phyloP scores from a whole-genome alignment of 2,797 vertebrate species.

The Hyperoplus immaculatus region DNA sequence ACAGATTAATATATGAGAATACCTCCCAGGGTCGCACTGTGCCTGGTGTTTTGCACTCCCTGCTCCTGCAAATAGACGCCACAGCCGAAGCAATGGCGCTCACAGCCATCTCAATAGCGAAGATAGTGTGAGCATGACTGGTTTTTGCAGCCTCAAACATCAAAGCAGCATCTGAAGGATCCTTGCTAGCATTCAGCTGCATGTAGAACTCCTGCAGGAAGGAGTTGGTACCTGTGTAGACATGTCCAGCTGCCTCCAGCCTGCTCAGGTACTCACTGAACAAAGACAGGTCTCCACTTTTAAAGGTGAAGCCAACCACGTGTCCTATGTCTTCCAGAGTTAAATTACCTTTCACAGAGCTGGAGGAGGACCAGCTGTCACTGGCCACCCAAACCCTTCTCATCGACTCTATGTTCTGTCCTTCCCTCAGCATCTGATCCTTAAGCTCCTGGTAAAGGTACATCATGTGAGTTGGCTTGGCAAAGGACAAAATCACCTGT shows the following conservation, averaged over 20 bases:
- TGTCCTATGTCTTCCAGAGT: constrained; percentile 85
- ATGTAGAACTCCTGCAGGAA: constrained; percentile 75
- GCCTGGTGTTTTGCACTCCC: constrained; percentile 81
- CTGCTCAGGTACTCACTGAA: constrained; percentile 85
- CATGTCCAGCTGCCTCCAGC: constrained; percentile 57
- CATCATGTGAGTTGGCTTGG: constrained; percentile 85
- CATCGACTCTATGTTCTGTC: constrained; percentile 69
- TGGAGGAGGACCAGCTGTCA: constrained; percentile 89
- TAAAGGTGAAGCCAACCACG: constrained; percentile 91
- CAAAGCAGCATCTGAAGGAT: background rate
- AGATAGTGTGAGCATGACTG: constrained; percentile 75
- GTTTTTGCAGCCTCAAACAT: constrained; percentile 43
- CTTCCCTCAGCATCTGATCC: constrained; percentile 70
- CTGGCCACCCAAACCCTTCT: constrained; percentile 92
- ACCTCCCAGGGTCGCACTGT: constrained; percentile 90
- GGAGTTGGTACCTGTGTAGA: constrained; percentile 74
- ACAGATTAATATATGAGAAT: constrained; percentile 33
- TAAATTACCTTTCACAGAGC: constrained; percentile 76
- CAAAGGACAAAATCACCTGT: constrained; percentile 90
- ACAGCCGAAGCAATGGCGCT: constrained; percentile 87
- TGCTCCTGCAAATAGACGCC: constrained; percentile 80
- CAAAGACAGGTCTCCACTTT: constrained; percentile 81
- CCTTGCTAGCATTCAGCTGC: constrained; percentile 8
- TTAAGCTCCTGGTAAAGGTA: constrained; percentile 82
- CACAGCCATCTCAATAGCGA: constrained; percentile 87